Percentiles rank a stretch among this genome's conserved stretches.
These are phyloP conservation scores for Melinaea menophilus DNA, from an alignment of 2,888 invertebrate species.

Conservation along the genomic window DNA sequence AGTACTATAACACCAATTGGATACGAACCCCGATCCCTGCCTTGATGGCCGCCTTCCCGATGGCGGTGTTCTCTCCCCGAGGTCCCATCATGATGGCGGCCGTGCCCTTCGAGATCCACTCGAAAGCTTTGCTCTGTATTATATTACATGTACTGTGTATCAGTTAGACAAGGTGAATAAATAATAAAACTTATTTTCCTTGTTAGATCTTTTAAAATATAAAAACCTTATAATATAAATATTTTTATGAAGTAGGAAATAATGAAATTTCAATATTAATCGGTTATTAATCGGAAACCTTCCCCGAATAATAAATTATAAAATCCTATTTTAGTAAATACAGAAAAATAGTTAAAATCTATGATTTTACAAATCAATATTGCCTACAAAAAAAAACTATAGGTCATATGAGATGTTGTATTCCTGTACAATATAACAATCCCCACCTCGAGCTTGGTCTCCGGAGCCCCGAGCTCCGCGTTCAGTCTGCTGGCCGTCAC, in stretches of 20 bases:
- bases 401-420: neutral
- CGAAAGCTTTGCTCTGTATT: conserved; percentile 59
- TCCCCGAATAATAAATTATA: too few species aligned
- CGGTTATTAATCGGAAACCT: too few species aligned
- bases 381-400: neutral
- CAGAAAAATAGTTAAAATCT: too few species aligned
- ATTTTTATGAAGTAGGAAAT: too few species aligned
- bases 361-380: too few species aligned
- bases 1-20: neutral
- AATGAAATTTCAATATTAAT: too few species aligned
- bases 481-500: conserved; percentile 56
- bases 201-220: too few species aligned
- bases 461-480: conserved; percentile 56
- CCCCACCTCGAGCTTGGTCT: conserved; percentile 56
- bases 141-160: neutral
- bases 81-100: conserved; percentile 69
- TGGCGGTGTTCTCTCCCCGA: conserved; percentile 61
- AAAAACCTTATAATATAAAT: too few species aligned
- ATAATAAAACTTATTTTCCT: too few species aligned
- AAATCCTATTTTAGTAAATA: too few species aligned
- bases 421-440: neutral
- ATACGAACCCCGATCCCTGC: conserved; percentile 53
- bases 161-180: too few species aligned
- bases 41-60: conserved; percentile 58
- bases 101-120: conserved; percentile 63